A percentile compares a stretch with the other conserved stretches of the same genome.
These are phyloP conservation scores for Apamea sordens DNA, from an alignment of 2,888 invertebrate species.

Conservation along the genomic window DNA sequence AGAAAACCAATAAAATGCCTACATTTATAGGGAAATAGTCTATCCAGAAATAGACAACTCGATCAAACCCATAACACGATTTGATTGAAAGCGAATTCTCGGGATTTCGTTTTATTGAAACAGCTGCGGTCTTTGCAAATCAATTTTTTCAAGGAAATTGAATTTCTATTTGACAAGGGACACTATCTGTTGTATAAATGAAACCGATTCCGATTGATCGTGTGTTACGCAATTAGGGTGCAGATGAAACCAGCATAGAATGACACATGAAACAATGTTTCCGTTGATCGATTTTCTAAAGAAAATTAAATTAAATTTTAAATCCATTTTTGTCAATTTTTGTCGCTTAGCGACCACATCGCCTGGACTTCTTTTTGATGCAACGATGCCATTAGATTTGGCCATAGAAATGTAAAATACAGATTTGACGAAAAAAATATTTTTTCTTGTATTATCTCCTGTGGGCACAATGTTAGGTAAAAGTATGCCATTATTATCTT, in stretches of 20 bases:
- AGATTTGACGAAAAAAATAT: background rate
- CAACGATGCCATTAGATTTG: too few species aligned
- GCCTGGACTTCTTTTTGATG: background rate
- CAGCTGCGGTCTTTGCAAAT: constrained; percentile 37
- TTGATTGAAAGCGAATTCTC: constrained; percentile 24
- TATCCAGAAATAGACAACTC: constrained; percentile 29
- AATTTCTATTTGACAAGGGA: constrained; percentile 20
- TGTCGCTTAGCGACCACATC: background rate
- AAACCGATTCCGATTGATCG: too few species aligned
- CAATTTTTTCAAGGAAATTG: constrained; percentile 12
- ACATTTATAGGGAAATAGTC: background rate
- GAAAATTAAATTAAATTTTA: too few species aligned
- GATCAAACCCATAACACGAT: constrained; percentile 21
- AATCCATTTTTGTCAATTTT: too few species aligned
- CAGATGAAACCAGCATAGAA: too few species aligned
- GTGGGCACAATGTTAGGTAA: background rate
- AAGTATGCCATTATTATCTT: constrained; percentile 12
- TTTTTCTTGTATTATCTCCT: background rate
- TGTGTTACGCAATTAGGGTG: too few species aligned
- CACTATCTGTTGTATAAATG: background rate
- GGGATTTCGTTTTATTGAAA: constrained; percentile 22
- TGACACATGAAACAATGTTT: too few species aligned
- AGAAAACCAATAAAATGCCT: constrained; percentile 17
- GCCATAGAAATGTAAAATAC: too few species aligned
- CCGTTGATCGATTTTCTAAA: too few species aligned